Conservation (phyloP, 2,888 invertebrate species). For the Pherbina coryleti region DNA sequence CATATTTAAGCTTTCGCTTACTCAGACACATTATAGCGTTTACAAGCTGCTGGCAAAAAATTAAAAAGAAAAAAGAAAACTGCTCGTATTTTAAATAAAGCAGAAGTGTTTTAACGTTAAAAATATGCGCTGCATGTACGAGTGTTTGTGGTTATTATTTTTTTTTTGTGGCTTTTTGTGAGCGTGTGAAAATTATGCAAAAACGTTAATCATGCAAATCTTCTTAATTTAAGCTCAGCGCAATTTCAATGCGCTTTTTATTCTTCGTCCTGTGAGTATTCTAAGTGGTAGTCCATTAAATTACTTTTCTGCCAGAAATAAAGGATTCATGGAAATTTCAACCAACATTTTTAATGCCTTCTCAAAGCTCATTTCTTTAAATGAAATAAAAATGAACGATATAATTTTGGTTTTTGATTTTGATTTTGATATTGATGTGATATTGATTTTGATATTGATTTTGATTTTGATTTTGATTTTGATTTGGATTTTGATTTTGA, state of each 20-base stretch:
- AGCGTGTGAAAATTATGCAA: conserved; percentile 11
- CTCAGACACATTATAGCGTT: conserved; percentile 5
- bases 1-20: conserved; percentile 6
- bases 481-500: too few species aligned
- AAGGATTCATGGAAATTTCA: too few species aligned
- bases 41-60: conserved; percentile 10
- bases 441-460: too few species aligned
- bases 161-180: not conserved
- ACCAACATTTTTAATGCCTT: too few species aligned
- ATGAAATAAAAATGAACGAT: too few species aligned
- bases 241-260: not conserved
- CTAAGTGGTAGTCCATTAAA: too few species aligned
- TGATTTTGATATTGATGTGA: too few species aligned
- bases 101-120: not conserved
- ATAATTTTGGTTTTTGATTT: too few species aligned
- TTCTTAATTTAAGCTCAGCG: conserved; percentile 12
- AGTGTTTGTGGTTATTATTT: not conserved
- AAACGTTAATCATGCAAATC: conserved; percentile 35
- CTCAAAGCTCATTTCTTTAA: too few species aligned
- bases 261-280: too few species aligned
- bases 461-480: too few species aligned
- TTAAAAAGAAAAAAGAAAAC: not conserved
- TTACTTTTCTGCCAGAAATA: too few species aligned
- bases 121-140: not conserved
- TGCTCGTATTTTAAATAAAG: not conserved